Evolutionary conservation across 2,113 vertebrate species (phyloP).

Genomic region (Apteryx mantelli): DNA sequence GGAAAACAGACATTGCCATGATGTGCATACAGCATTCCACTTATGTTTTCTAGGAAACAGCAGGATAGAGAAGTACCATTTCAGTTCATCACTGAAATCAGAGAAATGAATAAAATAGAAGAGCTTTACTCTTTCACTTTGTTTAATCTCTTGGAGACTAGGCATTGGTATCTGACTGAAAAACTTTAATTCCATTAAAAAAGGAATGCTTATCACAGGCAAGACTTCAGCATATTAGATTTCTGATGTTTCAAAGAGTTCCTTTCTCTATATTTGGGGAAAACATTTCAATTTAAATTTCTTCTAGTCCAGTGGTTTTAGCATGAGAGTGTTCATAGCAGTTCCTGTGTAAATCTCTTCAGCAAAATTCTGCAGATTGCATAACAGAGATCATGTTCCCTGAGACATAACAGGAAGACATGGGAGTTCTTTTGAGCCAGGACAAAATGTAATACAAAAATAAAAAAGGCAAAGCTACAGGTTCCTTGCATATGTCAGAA

Average conservation of each 20-base stretch:
- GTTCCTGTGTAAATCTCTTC: neutral
- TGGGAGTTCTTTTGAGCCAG: neutral
- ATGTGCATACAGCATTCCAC: neutral
- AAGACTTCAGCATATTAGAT: neutral
- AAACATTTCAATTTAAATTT: neutral
- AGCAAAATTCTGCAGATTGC: rapidly evolving
- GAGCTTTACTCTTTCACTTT: neutral
- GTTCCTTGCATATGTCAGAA: neutral
- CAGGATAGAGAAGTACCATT: neutral
- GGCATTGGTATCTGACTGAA: neutral
- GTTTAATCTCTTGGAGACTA: neutral
- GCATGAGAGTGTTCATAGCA: neutral
- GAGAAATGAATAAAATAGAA: neutral
- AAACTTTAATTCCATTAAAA: neutral
- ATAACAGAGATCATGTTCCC: neutral
- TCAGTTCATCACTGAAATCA: neutral
- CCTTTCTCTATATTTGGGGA: neutral
- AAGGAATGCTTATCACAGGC: neutral
- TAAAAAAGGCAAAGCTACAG: neutral
- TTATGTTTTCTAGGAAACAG: neutral
- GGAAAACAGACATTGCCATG: rapidly evolving
- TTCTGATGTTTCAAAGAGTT: neutral
- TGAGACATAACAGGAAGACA: neutral
- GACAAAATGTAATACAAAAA: neutral
- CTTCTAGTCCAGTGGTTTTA: neutral